Conservation (phyloP, 2,888 invertebrate genomes). For the Cerastis leucographa region DNA sequence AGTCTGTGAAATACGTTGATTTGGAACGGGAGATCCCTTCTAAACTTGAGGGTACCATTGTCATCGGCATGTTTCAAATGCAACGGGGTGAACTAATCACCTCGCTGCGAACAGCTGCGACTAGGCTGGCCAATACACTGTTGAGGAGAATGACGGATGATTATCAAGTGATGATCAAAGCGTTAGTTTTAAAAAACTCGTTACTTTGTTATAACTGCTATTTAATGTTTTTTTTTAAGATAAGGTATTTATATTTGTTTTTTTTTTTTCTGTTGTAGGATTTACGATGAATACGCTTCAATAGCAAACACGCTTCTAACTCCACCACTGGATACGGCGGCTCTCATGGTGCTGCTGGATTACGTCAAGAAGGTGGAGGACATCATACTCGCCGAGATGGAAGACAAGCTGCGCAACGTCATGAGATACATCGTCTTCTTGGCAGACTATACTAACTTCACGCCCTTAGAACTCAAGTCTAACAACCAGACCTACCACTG, state of each 20-base stretch:
- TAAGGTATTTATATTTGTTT: not conserved
- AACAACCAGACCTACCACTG: conserved; percentile 97
- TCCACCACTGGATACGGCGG: conserved; percentile 95
- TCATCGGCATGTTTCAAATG: conserved; percentile 96
- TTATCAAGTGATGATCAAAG: conserved; percentile 94
- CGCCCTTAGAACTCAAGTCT: conserved; percentile 96
- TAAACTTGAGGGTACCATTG: conserved; percentile 92
- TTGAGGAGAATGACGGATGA: conserved; percentile 94
- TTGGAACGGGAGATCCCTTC: conserved; percentile 91
- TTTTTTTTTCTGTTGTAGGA: conserved; percentile 85
- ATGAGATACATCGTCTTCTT: conserved; percentile 95
- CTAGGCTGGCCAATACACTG: conserved; percentile 92
- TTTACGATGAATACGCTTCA: conserved; percentile 95
- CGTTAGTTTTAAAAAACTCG: conserved; percentile 87
- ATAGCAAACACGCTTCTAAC: conserved; percentile 95
- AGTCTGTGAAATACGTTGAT: conserved; percentile 92
- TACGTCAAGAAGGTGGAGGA: conserved; percentile 94
- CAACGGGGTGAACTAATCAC: conserved; percentile 95
- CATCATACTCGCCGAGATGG: conserved; percentile 93
- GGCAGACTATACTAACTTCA: conserved; percentile 95
- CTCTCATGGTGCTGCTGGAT: conserved; percentile 95
- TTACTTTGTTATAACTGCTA: not conserved
- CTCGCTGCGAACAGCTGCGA: conserved; percentile 92
- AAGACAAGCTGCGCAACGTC: conserved; percentile 93
- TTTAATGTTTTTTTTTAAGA: conserved; percentile 33